Percentiles rank a stretch among this genome's conserved stretches.
phyloP scores from a whole-genome alignment of 2,888 invertebrate genomes.

The Drosophila paramelanica region DNA sequence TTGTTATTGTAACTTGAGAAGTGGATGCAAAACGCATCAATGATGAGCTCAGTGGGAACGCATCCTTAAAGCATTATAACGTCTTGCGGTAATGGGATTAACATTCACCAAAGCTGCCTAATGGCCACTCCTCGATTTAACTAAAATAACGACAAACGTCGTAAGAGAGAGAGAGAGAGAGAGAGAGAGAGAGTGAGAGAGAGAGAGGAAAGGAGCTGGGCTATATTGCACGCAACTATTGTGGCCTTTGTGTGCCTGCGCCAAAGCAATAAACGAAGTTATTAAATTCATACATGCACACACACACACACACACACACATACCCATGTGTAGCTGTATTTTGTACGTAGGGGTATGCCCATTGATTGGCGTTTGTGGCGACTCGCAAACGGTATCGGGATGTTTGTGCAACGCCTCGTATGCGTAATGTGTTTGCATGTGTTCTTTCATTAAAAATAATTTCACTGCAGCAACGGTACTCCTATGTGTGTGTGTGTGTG shows the following conservation, averaged over 20 bases:
- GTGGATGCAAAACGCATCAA: slow-evolving; percentile 38
- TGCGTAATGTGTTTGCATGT: slow-evolving; percentile 71
- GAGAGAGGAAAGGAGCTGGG: not conserved
- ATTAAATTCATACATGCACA: slow-evolving; percentile 65
- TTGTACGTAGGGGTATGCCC: slow-evolving; percentile 2
- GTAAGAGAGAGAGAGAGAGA: not conserved
- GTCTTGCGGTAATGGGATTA: slow-evolving; percentile 80
- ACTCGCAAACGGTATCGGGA: slow-evolving; percentile 26
- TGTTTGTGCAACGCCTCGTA: slow-evolving; percentile 65
- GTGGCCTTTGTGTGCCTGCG: slow-evolving; percentile 20
- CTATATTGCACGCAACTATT: slow-evolving; percentile 26
- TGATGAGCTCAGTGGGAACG: slow-evolving; percentile 29
- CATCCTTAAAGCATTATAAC: slow-evolving; percentile 70
- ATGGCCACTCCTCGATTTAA: slow-evolving; percentile 66
- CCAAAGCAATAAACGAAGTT: slow-evolving; percentile 66
- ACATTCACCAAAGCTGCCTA: slow-evolving; percentile 67
- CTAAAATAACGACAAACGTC: slow-evolving; percentile 22
- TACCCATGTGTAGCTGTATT: slow-evolving; percentile 2
- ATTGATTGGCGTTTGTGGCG: slow-evolving; percentile 56
- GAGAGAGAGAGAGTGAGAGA: not conserved
- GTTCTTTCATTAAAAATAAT: slow-evolving; percentile 75
- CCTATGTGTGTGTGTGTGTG: not conserved
- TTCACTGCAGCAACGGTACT: slow-evolving; percentile 29
- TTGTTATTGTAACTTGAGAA: slow-evolving; percentile 73
- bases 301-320: slow-evolving; percentile 12